A percentile compares a stretch with the other conserved stretches of the same genome.
Conservation (phyloP, 2,888 invertebrate genomes). For the Nemotelus nigrinus region DNA sequence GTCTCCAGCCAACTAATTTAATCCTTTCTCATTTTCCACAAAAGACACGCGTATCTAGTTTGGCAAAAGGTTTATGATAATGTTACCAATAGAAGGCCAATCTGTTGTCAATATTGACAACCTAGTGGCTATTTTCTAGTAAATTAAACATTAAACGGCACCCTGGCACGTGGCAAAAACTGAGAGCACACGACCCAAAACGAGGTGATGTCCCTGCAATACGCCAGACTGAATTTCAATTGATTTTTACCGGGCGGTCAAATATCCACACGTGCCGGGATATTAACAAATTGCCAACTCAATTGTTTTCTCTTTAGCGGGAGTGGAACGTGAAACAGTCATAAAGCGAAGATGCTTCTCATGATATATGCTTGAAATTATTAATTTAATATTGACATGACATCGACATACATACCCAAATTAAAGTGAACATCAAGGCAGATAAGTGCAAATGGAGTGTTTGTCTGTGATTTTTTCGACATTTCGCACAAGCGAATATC, state of each 20-base stretch:
- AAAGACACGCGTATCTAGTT: too few relatives aligned
- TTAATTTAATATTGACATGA: too few relatives aligned
- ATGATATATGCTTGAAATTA: too few relatives aligned
- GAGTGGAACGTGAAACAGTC: not conserved
- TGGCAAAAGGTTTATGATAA: conserved; percentile 35
- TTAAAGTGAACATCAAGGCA: too few relatives aligned
- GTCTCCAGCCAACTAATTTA: too few relatives aligned
- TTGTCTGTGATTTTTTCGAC: too few relatives aligned
- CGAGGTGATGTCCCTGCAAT: conserved; percentile 37
- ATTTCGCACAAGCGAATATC: too few relatives aligned
- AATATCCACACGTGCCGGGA: conserved; percentile 51
- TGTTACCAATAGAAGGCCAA: conserved; percentile 44
- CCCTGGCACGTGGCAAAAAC: conserved; percentile 50
- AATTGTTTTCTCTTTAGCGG: conserved; percentile 46
- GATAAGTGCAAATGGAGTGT: too few relatives aligned
- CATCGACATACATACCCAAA: too few relatives aligned
- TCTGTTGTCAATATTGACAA: conserved; percentile 54
- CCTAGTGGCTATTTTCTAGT: conserved; percentile 58
- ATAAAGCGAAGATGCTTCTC: not conserved
- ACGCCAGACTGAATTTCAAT: conserved; percentile 9
- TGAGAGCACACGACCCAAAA: conserved; percentile 46
- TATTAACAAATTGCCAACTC: conserved; percentile 53
- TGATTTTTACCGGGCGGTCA: conserved; percentile 42
- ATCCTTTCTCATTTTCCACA: too few relatives aligned
- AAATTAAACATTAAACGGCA: conserved; percentile 56